Evolutionary conservation across 2,888 invertebrate genomes (phyloP), one percentile per base, ranked within the genome.

Genomic region (Galeopsomyia nigrocyanea): DNA sequence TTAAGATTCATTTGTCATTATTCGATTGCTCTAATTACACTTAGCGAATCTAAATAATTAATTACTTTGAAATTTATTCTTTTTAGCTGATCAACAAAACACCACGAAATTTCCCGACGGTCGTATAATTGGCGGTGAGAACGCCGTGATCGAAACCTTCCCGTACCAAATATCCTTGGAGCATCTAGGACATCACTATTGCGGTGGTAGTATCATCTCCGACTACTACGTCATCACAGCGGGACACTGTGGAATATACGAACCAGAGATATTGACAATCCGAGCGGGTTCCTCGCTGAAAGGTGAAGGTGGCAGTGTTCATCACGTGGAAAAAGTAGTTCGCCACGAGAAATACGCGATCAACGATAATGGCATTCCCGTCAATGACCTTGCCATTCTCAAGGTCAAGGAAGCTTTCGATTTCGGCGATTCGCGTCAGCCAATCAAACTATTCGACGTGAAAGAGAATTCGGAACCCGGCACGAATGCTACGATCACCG

Each of bases 171-270:
- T 89, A 0, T 88, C 89, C 0, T 73, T 89, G 0, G 76, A 87
- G 14, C 2, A 14, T 3, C 22, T 39, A 21, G 89, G 89, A 0
- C 82, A 85, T 0, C 90, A 89, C 78, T 82, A 84, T 0, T 91
- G 91, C 77, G 91, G 91, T 0, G 91, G 90, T 0, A 86, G 89
- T 1, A 88, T 90, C 10, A 84, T 91, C 5, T 87, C 87, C 22
- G 83, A 80, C 13, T 83, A 87, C 46, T 87, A 87, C 9, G 83
- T 91, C 0, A 70, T 91, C 62, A 75, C 79, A 21, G 86, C 87
- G 26, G 49, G 78, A 74, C 39, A 51, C 76, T 7, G 63, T 71
- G 56, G 1, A 19, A 13, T 19, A 19, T 1, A 7, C 21, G 58
- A 58, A 22, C 22, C 58, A 22, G 7, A 31, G 5, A 57, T n/a